phyloP scores from a whole-genome alignment of 2,888 invertebrate genomes.

The Mythimna impura region DNA sequence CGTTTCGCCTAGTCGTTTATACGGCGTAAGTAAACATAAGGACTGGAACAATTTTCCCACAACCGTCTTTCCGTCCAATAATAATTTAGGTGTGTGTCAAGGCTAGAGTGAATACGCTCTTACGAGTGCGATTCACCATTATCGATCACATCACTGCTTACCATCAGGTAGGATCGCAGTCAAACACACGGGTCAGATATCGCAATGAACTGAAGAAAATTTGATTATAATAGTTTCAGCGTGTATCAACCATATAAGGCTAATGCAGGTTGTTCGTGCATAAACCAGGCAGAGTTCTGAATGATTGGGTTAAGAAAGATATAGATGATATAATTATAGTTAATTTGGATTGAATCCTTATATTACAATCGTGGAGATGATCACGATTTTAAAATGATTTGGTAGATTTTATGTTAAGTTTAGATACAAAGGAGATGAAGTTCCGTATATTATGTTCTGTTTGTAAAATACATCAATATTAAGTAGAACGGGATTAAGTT shows the following conservation, averaged over 20 bases:
- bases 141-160: too few species aligned
- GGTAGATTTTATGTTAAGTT: neutral
- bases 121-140: too few species aligned
- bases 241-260: conserved; percentile 33
- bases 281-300: conserved; percentile 15
- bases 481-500: too few species aligned
- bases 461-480: neutral
- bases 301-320: conserved; percentile 34
- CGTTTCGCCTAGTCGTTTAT: too few species aligned
- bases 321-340: conserved; percentile 13
- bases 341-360: conserved; percentile 35
- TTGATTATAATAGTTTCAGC: conserved; percentile 47
- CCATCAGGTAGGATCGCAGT: too few species aligned
- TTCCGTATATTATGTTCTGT: neutral
- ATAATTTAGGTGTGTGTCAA: too few species aligned
- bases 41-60: too few species aligned
- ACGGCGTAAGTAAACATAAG: too few species aligned
- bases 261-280: conserved; percentile 29
- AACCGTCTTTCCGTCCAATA: too few species aligned
- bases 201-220: conserved; percentile 23
- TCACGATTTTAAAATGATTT: conserved; percentile 16
- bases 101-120: too few species aligned
- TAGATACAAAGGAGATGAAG: neutral
- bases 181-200: neutral
- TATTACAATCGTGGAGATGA: conserved; percentile 29